Percentiles rank a stretch among this genome's conserved stretches.
Conservation (phyloP, 2,113 vertebrate species). For the Todiramphus chloris region DNA sequence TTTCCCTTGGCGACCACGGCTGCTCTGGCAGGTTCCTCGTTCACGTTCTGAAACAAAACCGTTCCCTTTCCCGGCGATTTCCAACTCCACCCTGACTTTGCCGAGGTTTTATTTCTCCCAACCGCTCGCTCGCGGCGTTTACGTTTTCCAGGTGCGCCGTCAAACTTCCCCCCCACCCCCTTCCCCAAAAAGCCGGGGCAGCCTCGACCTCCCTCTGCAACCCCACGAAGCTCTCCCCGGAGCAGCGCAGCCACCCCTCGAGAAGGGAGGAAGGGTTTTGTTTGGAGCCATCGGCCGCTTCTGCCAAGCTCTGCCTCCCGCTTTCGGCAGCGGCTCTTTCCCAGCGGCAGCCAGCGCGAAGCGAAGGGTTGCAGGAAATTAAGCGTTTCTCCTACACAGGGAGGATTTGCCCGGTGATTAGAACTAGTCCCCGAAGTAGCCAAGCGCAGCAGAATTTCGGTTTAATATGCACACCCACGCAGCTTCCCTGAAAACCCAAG, state of each 20-base stretch:
- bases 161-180: background rate
- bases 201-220: background rate
- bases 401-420: conserved; percentile 57
- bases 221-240: background rate
- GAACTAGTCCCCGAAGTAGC: conserved; percentile 51
- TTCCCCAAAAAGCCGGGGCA: background rate
- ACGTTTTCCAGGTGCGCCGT: background rate
- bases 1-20: background rate
- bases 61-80: background rate
- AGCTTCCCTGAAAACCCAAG: conserved; percentile 31
- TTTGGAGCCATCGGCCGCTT: background rate
- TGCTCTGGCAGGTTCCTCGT: conserved; percentile 27
- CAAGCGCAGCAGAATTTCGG: conserved; percentile 44
- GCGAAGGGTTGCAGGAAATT: background rate
- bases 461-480: conserved; percentile 62
- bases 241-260: background rate
- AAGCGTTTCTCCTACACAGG: conserved; percentile 42
- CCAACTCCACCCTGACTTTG: background rate
- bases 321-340: background rate
- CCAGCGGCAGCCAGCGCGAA: conserved; percentile 1
- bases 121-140: background rate
- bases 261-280: background rate
- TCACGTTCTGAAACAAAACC: background rate
- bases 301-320: conserved; percentile 31
- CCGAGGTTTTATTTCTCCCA: background rate